These are phyloP conservation scores for Phainopepla nitens DNA, from an alignment of 2,113 vertebrate species.

Conservation along the genomic window DNA sequence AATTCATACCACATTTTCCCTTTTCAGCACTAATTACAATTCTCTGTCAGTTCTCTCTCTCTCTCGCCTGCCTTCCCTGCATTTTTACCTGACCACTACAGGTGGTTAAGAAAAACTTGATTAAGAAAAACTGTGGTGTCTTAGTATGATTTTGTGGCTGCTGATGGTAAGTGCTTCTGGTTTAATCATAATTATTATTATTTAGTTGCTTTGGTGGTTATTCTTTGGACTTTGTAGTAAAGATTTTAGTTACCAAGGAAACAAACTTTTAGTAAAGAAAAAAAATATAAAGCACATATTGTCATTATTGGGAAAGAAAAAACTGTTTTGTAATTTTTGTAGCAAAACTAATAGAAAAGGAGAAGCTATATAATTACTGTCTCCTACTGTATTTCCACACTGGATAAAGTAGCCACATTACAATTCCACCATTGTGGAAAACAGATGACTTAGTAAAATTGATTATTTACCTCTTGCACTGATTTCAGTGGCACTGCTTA, in stretches of 20 bases:
- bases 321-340: neutral
- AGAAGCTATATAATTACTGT: neutral
- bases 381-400: neutral
- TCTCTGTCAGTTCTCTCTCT: neutral
- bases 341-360: neutral
- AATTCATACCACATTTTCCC: neutral
- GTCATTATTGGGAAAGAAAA: neutral
- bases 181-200: neutral
- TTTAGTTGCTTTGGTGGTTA: neutral
- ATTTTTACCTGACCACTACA: neutral
- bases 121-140: neutral
- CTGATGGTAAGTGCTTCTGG: neutral
- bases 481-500: neutral
- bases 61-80: rapidly evolving
- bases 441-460: neutral
- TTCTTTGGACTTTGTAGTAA: neutral
- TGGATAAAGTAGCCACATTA: neutral
- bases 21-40: neutral
- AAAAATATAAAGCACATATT: neutral
- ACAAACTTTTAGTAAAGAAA: neutral
- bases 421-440: neutral
- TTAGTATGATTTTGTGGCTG: neutral
- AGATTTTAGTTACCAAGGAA: neutral
- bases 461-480: neutral
- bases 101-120: no score